These are phyloP conservation scores for Protophormia terraenovae DNA, from an alignment of 2,888 invertebrate species.

Conservation along the genomic window DNA sequence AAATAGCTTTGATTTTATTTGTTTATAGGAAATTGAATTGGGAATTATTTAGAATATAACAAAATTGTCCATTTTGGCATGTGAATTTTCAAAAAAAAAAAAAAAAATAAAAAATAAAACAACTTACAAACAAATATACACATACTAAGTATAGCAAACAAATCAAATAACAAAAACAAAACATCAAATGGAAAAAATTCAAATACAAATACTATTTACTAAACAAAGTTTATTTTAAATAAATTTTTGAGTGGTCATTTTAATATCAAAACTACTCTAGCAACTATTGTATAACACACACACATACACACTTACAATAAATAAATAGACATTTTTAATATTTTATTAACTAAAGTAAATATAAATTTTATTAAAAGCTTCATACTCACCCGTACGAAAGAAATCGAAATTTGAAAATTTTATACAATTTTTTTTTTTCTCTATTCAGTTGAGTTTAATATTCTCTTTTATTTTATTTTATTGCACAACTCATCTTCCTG, in stretches of 20 bases:
- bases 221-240: slow-evolving; percentile 62
- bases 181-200: slow-evolving; percentile 6
- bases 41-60: slow-evolving; percentile 73
- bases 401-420: slow-evolving; percentile 45
- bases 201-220: slow-evolving; percentile 46
- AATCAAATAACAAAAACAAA: slow-evolving; percentile 11
- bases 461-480: slow-evolving; percentile 45
- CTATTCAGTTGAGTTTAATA: slow-evolving; percentile 23
- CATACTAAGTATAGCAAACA: slow-evolving; percentile 8
- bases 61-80: slow-evolving; percentile 56
- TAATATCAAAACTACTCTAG: slow-evolving; percentile 37
- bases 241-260: slow-evolving; percentile 66
- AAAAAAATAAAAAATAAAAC: background rate
- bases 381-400: background rate
- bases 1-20: slow-evolving; percentile 76
- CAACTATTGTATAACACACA: background rate
- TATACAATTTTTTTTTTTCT: background rate
- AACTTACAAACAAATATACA: slow-evolving; percentile 24
- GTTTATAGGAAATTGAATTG: slow-evolving; percentile 76
- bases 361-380: slow-evolving; percentile 60
- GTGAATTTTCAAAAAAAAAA: background rate
- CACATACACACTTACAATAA: background rate
- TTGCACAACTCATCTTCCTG: slow-evolving; percentile 53
- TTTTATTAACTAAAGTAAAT: slow-evolving; percentile 65
- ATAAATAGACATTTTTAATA: slow-evolving; percentile 54